Evolutionary conservation across 2,888 invertebrate species (phyloP).

Genomic region (Tribolium freemani): DNA sequence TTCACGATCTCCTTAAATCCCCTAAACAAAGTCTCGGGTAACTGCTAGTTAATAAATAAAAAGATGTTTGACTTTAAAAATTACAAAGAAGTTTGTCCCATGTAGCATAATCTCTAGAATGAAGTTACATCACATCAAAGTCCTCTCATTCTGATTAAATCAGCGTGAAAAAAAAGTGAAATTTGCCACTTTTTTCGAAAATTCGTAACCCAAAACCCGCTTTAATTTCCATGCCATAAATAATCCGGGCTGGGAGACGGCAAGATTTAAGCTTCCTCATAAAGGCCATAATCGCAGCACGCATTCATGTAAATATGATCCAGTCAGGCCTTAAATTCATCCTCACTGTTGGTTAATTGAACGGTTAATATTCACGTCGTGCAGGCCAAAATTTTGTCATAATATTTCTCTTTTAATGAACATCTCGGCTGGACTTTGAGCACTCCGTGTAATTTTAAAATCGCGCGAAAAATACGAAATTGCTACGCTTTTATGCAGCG

Average conservation of each 20-base stretch:
- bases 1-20: no score
- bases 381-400: constrained; percentile 27
- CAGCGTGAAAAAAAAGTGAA: no score
- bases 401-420: constrained; percentile 31
- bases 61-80: no score
- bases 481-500: neutral
- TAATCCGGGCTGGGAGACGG: neutral
- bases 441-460: constrained; percentile 14
- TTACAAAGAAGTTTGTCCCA: no score
- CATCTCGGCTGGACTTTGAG: constrained; percentile 22
- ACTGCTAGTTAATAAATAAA: no score
- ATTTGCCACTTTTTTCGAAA: neutral
- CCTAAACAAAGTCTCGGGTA: no score
- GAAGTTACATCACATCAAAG: no score
- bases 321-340: constrained; percentile 12
- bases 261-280: constrained; percentile 1
- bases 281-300: constrained; percentile 15
- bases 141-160: no score
- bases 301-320: constrained; percentile 2
- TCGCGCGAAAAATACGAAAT: constrained; percentile 4
- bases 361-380: constrained; percentile 24
- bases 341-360: constrained; percentile 13
- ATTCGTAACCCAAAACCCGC: neutral
- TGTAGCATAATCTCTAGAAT: no score
- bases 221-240: neutral